Evolutionary conservation across 2,113 vertebrate species (phyloP).

Genomic region (Collichthys lucidus): DNA sequence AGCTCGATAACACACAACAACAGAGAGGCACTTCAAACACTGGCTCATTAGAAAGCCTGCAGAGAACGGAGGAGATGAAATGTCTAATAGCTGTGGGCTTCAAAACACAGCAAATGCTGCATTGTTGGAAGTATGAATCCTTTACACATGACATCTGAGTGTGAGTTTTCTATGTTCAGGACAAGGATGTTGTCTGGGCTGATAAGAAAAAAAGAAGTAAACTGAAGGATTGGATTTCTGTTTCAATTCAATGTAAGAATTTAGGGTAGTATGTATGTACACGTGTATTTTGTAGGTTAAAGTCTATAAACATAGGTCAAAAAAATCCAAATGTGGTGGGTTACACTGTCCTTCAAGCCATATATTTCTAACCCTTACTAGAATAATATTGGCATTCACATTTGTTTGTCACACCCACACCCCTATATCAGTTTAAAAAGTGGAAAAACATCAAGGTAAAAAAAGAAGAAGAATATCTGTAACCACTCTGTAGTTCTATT

Average conservation of each 20-base stretch:
- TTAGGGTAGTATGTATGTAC: not conserved
- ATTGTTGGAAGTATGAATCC: slow-evolving; percentile 7
- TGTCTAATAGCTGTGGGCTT: slow-evolving; percentile 37
- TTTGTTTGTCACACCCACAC: not conserved
- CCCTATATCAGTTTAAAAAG: not conserved
- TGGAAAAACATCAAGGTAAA: not conserved
- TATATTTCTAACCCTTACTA: not conserved
- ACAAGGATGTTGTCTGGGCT: not conserved
- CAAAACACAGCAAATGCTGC: slow-evolving; percentile 18
- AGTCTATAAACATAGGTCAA: not conserved
- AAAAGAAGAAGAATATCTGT: not conserved
- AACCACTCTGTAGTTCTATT: not conserved
- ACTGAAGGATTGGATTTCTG: not conserved
- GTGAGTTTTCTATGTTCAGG: not conserved
- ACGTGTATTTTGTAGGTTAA: not conserved
- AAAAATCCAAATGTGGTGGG: not conserved
- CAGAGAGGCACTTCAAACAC: slow-evolving; percentile 34
- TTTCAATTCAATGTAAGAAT: not conserved
- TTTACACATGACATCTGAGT: slow-evolving; percentile 22
- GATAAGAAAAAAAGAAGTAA: not conserved
- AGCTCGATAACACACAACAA: slow-evolving; percentile 9
- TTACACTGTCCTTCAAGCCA: not conserved
- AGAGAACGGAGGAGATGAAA: slow-evolving; percentile 18
- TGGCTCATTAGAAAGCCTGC: slow-evolving; percentile 48
- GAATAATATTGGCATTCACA: not conserved